These are phyloP conservation scores for Clarias laeviceps DNA, from an alignment of 2,797 vertebrate species.

Conservation along the genomic window DNA sequence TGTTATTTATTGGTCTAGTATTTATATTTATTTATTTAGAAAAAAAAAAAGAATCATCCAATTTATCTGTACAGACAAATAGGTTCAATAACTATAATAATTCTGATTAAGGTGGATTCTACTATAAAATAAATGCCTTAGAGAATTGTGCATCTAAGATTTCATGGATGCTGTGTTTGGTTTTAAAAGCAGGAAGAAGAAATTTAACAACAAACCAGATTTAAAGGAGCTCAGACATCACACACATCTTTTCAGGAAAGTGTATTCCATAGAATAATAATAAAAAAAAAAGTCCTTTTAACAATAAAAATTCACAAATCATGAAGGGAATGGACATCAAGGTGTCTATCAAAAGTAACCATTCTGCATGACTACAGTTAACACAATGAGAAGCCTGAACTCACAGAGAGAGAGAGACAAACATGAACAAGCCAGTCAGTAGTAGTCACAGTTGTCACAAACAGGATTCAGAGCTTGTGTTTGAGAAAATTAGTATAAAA, in stretches of 20 bases:
- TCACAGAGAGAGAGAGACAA: conserved; percentile 19
- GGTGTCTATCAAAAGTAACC: conserved; percentile 29
- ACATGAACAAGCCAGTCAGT: conserved; percentile 49
- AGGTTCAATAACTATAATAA: background rate
- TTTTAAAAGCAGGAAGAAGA: background rate
- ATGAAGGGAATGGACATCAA: conserved; percentile 23
- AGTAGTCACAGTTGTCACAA: conserved; percentile 45
- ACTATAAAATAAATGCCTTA: background rate
- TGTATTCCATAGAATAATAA: conserved; percentile 55
- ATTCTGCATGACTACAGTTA: conserved; percentile 40
- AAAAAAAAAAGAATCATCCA: background rate
- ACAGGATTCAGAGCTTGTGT: conserved; percentile 9
- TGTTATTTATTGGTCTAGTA: background rate
- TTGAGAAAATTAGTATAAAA: conserved; percentile 25
- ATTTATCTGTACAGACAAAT: background rate
- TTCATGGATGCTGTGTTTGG: background rate
- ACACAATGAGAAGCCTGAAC: conserved; percentile 28
- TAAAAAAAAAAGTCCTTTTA: conserved; percentile 36
- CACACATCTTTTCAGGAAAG: conserved; percentile 36
- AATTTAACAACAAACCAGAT: background rate
- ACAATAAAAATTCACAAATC: conserved; percentile 44
- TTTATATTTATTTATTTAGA: background rate
- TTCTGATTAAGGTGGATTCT: background rate
- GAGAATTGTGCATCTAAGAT: background rate
- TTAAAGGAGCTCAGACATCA: background rate